phyloP scores from a whole-genome alignment of 2,113 vertebrate genomes.

The Amphilophus citrinellus region DNA sequence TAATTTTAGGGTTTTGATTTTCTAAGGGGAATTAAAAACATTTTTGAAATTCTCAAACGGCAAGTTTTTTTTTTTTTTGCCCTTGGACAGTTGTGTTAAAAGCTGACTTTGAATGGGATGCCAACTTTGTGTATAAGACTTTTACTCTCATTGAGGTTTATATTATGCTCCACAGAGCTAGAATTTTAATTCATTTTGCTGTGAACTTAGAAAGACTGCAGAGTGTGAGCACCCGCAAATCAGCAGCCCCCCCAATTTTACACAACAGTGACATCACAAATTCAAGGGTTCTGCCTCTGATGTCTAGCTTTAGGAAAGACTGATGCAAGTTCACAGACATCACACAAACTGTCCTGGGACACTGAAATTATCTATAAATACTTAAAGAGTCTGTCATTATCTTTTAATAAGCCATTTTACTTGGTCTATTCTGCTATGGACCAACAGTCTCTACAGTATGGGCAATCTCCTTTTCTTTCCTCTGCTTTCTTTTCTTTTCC shows the following conservation, averaged over 20 bases:
- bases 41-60: slow-evolving; percentile 33
- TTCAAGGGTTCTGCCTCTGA: slow-evolving; percentile 55
- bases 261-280: slow-evolving; percentile 52
- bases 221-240: slow-evolving; percentile 32
- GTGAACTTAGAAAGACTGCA: slow-evolving; percentile 18
- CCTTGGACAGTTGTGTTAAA: slow-evolving; percentile 50
- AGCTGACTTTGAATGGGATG: slow-evolving; percentile 45
- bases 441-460: slow-evolving; percentile 31
- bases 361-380: slow-evolving; percentile 52
- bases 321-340: slow-evolving; percentile 68
- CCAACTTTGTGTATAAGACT: slow-evolving; percentile 35
- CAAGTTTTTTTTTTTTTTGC: slow-evolving; percentile 23
- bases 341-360: slow-evolving; percentile 41
- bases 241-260: slow-evolving; percentile 22
- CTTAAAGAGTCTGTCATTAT: slow-evolving; percentile 46
- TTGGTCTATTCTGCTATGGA: slow-evolving; percentile 12
- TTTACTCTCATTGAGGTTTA: slow-evolving; percentile 35
- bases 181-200: slow-evolving; percentile 22
- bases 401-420: slow-evolving; percentile 30
- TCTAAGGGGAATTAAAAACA: slow-evolving; percentile 39
- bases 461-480: slow-evolving; percentile 18
- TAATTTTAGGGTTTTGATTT: slow-evolving; percentile 59
- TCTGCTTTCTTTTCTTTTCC: slow-evolving; percentile 37
- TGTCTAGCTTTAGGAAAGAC: slow-evolving; percentile 55
- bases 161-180: slow-evolving; percentile 33